phyloP scores from a whole-genome alignment of 2,797 vertebrate genomes.

The Crenuchus spilurus region DNA sequence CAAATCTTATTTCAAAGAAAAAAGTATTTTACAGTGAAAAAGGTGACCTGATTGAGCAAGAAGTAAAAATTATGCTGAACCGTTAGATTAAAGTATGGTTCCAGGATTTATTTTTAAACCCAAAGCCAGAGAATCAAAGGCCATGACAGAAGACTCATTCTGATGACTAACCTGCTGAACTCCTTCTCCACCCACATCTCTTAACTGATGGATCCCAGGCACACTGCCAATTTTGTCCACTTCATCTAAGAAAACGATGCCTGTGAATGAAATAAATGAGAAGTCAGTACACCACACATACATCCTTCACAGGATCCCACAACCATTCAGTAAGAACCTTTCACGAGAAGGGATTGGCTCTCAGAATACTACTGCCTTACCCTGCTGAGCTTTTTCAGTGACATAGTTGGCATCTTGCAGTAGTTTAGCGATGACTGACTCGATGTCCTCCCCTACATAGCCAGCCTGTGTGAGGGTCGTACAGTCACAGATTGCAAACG shows the following conservation, averaged over 20 bases:
- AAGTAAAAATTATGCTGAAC: background rate
- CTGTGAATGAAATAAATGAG: slow-evolving; percentile 65
- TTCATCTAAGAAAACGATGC: slow-evolving; percentile 98
- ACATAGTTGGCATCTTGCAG: slow-evolving; percentile 90
- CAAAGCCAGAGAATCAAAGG: background rate
- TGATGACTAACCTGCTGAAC: slow-evolving; percentile 91
- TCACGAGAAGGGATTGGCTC: no score
- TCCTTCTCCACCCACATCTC: slow-evolving; percentile 97
- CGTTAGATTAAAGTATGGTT: background rate
- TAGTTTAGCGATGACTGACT: slow-evolving; percentile 88
- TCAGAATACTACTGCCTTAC: no score
- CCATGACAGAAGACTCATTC: background rate
- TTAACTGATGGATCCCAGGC: slow-evolving; percentile 96
- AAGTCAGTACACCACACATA: background rate
- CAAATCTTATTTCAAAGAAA: no score
- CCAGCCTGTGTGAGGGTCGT: slow-evolving; percentile 90
- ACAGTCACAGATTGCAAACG: slow-evolving; percentile 90
- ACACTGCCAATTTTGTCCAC: slow-evolving; percentile 99
- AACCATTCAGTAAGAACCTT: background rate
- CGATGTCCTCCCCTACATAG: slow-evolving; percentile 90
- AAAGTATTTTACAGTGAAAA: no score
- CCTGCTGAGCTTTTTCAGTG: slow-evolving; percentile 90
- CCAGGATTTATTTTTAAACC: background rate
- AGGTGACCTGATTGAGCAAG: background rate
- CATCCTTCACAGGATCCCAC: background rate